Evolutionary conservation across 2,113 vertebrate species (phyloP).

Genomic region (Choloepus hoffmanni): DNA sequence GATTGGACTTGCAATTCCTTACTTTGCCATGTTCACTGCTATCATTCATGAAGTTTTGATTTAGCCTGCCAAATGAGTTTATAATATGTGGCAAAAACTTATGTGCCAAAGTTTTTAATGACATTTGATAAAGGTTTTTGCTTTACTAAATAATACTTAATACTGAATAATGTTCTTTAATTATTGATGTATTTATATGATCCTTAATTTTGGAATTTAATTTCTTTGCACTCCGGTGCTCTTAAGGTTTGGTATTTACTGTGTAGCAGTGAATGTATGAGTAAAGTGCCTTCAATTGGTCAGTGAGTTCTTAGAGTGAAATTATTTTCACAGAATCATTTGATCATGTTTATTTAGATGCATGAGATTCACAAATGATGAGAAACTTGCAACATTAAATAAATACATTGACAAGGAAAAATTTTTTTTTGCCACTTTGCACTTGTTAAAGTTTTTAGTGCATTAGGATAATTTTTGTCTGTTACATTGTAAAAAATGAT

Average conservation of each 20-base stretch:
- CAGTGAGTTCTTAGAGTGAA: conserved; percentile 24
- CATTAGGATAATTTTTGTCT: conserved; percentile 25
- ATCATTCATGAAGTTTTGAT: not conserved
- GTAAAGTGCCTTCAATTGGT: not conserved
- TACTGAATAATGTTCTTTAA: not conserved
- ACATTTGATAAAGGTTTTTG: not conserved
- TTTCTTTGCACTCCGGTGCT: not conserved
- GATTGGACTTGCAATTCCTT: not conserved
- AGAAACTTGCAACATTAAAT: conserved; percentile 49
- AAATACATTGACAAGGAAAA: conserved; percentile 61
- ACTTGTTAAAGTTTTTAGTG: conserved; percentile 58
- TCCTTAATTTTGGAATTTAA: conserved; percentile 45
- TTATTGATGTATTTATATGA: conserved; percentile 22
- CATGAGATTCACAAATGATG: conserved; percentile 31
- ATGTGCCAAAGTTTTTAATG: not conserved
- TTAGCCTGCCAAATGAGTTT: not conserved
- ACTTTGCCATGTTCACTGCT: not conserved
- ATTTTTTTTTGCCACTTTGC: conserved; percentile 44
- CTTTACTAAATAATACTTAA: conserved; percentile 19
- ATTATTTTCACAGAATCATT: conserved; percentile 52
- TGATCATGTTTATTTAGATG: conserved; percentile 57
- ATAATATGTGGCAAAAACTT: not conserved
- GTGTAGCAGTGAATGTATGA: not conserved
- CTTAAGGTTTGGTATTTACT: not conserved
- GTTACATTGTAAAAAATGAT: conserved; percentile 20